A percentile compares a stretch with the other conserved stretches of the same genome.
These are phyloP conservation scores for Hypena proboscidalis DNA, from an alignment of 2,888 invertebrate species.

Conservation along the genomic window DNA sequence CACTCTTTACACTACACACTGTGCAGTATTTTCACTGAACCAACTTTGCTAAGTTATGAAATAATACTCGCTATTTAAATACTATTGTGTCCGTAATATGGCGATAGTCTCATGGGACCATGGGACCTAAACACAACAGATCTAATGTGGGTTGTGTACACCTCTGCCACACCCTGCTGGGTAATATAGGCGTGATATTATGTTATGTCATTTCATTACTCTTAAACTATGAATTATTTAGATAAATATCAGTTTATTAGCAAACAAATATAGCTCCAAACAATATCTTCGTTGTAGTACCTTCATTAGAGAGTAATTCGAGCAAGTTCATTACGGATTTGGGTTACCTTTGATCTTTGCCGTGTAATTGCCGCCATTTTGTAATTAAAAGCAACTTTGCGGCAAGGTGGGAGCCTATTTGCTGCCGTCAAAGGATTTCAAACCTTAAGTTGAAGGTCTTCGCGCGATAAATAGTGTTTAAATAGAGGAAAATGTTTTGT, in stretches of 20 bases:
- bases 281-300: slow-evolving; percentile 1
- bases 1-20: no score
- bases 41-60: no score
- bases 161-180: no score
- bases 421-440: slow-evolving; percentile 18
- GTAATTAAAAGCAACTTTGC: slow-evolving; percentile 41
- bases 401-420: slow-evolving; percentile 10
- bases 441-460: slow-evolving; percentile 4
- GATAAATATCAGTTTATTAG: neutral
- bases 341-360: slow-evolving; percentile 41
- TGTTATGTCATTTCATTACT: no score
- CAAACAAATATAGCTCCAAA: neutral
- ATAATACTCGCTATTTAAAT: no score
- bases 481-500: neutral
- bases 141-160: no score
- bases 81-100: no score
- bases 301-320: slow-evolving; percentile 21
- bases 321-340: slow-evolving; percentile 40
- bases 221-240: no score
- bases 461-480: slow-evolving; percentile 3
- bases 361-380: slow-evolving; percentile 41
- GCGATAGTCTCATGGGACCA: no score
- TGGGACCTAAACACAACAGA: no score
- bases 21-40: no score
- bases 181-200: no score